Evolutionary conservation across 2,113 vertebrate species (phyloP).

Genomic region (Psammodynastes pulverulentus): DNA sequence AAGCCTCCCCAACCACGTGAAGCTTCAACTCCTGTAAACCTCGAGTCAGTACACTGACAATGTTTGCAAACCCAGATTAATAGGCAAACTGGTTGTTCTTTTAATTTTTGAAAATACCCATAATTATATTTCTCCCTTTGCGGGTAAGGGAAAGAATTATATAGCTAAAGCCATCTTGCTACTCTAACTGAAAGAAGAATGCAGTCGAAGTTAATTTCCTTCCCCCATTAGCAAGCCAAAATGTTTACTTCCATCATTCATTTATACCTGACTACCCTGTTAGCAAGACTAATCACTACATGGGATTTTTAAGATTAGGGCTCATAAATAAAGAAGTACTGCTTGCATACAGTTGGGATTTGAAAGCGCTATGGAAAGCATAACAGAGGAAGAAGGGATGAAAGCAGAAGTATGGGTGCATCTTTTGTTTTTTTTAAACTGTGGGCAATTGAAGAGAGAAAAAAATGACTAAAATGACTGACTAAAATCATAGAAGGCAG

Average conservation of each 20-base stretch:
- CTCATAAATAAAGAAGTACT: not conserved
- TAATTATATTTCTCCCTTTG: not conserved
- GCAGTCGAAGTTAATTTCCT: not conserved
- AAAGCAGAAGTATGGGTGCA: not conserved
- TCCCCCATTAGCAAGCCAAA: constrained; percentile 15
- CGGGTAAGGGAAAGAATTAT: not conserved
- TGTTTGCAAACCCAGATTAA: not conserved
- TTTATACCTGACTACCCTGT: not conserved
- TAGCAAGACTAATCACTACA: not conserved
- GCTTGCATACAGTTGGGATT: not conserved
- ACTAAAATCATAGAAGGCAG: not conserved
- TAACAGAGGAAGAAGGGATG: not conserved
- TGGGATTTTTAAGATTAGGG: not conserved
- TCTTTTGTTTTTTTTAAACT: not conserved
- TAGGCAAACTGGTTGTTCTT: not conserved
- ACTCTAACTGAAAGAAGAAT: not conserved
- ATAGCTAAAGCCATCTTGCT: not conserved
- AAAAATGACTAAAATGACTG: too few relatives aligned
- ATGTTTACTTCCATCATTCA: not conserved
- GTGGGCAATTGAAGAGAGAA: fast-evolving
- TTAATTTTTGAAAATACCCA: not conserved
- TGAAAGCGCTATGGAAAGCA: not conserved
- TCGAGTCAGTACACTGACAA: not conserved
- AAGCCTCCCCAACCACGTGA: not conserved
- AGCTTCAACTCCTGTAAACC: not conserved